Evolutionary conservation across 2,888 invertebrate species (phyloP), one percentile per base, ranked within the genome.

Genomic region (Amblyjoppa fuscipennis): DNA sequence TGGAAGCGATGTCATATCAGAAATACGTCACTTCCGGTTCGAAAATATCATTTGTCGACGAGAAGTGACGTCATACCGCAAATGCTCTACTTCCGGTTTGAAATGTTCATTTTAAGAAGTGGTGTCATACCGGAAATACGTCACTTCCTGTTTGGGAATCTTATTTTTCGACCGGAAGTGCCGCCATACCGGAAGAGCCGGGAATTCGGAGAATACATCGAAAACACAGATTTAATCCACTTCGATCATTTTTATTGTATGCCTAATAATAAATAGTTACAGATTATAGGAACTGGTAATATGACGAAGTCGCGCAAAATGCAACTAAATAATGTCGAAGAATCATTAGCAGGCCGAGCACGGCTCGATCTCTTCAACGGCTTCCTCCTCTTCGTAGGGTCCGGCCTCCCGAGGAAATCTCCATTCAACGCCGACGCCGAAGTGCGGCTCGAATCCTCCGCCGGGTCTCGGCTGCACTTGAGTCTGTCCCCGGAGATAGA

Each of bases 401-500:
- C 13, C 16, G 0, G 66, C 78, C 49, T 80, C 83, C 9, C 87
- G 81, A 71, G 87, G 87, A 77, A 84, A 86, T 83, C 87, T 75
- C 86, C 81, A 82, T n/a, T 85, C 88, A 16, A 86, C 9, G n/a
- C 78, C 81, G 20, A 74, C 81, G 9, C 85, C 87, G n/a, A 84
- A 25, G 11, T 51, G 77, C n/a, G 88, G 88, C n/a, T 66, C 59
- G 4, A 88, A 9, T 38, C 86, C 53, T 74, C 87, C 88, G 28
- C 75, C 31, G 0, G 85, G 85, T 16, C 66, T 70, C 9, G 76
- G 82, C 45, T 89, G 69, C 6, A 86, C 82, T n/a, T 86, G 84
- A 4, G 89, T 87, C 25, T 69, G 83, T 61, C 89, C 91, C 5
- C 81, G 38, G 11, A 91, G 1, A 59, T 83, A 88, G 49, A 86